Conservation (phyloP, 2,113 vertebrate species). For the Ceuthmochares aereus region DNA sequence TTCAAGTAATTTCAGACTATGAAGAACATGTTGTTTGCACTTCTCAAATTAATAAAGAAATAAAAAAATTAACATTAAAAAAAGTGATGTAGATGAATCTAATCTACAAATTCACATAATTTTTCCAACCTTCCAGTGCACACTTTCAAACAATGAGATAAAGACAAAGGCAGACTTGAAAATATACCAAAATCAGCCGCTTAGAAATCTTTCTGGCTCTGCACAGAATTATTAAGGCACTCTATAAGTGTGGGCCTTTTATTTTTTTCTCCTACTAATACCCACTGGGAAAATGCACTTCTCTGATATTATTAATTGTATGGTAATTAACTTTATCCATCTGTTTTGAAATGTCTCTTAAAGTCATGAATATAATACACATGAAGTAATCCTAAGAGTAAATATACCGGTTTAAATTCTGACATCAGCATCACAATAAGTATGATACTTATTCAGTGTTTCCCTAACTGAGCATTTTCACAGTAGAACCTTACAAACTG, state of each 20-base stretch:
- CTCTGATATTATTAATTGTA: slow-evolving; percentile 8
- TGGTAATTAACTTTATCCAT: background rate
- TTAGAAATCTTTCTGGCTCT: background rate
- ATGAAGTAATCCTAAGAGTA: background rate
- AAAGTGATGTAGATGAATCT: background rate
- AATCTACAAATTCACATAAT: background rate
- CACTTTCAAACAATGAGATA: background rate
- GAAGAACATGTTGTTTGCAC: background rate
- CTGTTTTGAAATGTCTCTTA: slow-evolving; percentile 28
- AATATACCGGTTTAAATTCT: background rate
- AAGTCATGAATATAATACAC: background rate
- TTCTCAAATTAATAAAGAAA: background rate
- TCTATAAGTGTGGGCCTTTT: background rate
- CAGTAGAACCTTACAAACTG: background rate
- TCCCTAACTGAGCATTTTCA: background rate
- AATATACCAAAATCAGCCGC: background rate
- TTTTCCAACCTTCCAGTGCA: background rate
- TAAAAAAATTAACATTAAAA: background rate
- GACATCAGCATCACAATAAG: background rate
- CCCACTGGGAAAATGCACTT: background rate
- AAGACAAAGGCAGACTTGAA: background rate
- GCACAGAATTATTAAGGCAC: background rate
- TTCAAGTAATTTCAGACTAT: background rate
- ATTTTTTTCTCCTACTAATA: background rate
- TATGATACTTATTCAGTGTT: background rate